These are phyloP conservation scores for Cichladusa arquata DNA, from an alignment of 2,113 vertebrate genomes.

Conservation along the genomic window DNA sequence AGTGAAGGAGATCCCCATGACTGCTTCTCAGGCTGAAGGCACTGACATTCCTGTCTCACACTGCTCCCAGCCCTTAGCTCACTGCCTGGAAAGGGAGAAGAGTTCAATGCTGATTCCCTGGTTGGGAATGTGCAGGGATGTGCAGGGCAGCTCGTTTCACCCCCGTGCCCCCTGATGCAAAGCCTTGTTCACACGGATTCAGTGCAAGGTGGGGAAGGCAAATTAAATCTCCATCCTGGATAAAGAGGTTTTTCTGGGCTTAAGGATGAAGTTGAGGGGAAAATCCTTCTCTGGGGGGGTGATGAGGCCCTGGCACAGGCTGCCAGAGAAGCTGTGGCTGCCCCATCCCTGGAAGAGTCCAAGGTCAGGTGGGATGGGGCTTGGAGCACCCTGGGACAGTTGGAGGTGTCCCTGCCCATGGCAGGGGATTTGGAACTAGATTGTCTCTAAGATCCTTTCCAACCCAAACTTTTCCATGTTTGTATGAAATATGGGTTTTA, in stretches of 20 bases:
- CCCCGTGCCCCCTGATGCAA: not conserved
- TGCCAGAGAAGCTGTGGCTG: not conserved
- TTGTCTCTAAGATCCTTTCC: not conserved
- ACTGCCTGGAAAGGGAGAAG: not conserved
- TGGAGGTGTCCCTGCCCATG: not conserved
- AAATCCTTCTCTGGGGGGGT: not conserved
- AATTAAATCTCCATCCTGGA: not conserved
- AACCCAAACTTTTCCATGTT: not conserved
- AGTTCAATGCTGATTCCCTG: not conserved
- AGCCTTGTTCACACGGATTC: not conserved
- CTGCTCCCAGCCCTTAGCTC: not conserved
- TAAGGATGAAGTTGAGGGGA: not conserved
- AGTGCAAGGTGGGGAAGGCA: not conserved
- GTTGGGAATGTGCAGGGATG: not conserved
- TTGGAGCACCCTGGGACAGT: fast-evolving
- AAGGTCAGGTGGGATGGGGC: fast-evolving
- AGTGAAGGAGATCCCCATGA: not conserved
- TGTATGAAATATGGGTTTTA: not conserved
- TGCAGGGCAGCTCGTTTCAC: not conserved
- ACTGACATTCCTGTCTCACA: not conserved
- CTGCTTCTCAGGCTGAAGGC: not conserved
- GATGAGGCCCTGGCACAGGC: fast-evolving
- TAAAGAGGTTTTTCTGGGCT: not conserved
- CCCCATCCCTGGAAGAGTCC: not conserved
- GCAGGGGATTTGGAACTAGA: not conserved